A percentile compares a stretch with the other conserved stretches of the same genome.
Conservation (phyloP, 1,140 invertebrate species). For the Drosophila kikkawai region DNA sequence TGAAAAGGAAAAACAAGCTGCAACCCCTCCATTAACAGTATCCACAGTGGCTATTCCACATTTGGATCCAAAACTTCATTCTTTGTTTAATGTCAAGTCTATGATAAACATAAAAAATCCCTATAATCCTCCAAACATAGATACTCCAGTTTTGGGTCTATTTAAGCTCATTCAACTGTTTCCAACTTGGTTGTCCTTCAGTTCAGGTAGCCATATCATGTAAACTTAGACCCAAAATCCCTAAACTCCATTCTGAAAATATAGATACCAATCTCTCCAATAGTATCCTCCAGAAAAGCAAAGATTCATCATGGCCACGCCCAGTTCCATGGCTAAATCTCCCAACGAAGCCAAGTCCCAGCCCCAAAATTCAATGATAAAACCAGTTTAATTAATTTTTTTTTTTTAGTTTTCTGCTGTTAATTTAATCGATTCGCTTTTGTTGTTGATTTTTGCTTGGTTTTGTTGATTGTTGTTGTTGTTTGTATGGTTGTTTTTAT, state of each 20-base stretch:
- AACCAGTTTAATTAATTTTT: slow-evolving; percentile 59
- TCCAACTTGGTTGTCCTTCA: background rate
- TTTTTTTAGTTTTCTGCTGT: slow-evolving; percentile 52
- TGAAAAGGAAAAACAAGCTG: background rate
- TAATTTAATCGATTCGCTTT: slow-evolving; percentile 51
- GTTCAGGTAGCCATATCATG: accelerated
- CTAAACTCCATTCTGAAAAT: background rate
- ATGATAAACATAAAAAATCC: background rate
- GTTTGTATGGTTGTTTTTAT: slow-evolving; percentile 1
- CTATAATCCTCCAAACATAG: background rate
- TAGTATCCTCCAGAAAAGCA: background rate
- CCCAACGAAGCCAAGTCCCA: background rate
- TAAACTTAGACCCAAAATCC: background rate
- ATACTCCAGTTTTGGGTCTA: background rate
- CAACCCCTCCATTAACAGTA: too few relatives aligned
- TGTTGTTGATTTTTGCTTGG: slow-evolving; percentile 39
- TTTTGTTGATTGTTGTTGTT: slow-evolving; percentile 22
- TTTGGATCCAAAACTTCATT: background rate
- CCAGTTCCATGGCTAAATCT: background rate
- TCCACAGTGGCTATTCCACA: too few relatives aligned
- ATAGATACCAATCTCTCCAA: background rate
- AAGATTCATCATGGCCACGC: slow-evolving; percentile 15
- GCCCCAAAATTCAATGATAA: slow-evolving; percentile 23
- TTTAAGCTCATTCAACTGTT: background rate
- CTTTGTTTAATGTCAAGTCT: background rate